These are phyloP conservation scores for Sclerurus mexicanus DNA, from an alignment of 2,113 vertebrate species.

Conservation along the genomic window DNA sequence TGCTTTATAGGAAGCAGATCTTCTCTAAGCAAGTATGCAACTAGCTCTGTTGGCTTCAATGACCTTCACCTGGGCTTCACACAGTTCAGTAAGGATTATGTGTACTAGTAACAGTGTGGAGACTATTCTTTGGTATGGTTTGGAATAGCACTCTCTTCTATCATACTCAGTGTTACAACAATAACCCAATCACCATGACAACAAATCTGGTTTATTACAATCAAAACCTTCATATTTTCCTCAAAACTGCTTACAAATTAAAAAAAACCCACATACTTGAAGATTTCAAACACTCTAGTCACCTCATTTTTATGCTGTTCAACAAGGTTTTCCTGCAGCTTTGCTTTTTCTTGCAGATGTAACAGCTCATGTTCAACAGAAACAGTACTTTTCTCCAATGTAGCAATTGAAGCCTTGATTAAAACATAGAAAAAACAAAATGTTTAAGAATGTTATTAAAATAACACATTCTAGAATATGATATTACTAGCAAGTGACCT, in stretches of 20 bases:
- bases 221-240: not conserved
- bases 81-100: not conserved
- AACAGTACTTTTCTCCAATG: constrained; percentile 68
- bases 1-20: not conserved
- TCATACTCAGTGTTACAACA: not conserved
- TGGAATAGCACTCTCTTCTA: not conserved
- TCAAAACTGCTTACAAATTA: not conserved
- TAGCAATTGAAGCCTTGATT: constrained; percentile 71
- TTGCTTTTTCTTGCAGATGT: constrained; percentile 71
- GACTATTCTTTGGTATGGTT: not conserved
- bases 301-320: constrained; percentile 79
- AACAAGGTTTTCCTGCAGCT: constrained; percentile 70
- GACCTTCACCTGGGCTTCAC: not conserved
- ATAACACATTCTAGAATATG: not conserved
- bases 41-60: not conserved
- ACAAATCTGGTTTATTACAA: not conserved
- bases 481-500: not conserved
- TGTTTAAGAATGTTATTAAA: not conserved
- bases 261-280: not conserved
- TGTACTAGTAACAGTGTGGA: not conserved
- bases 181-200: not conserved
- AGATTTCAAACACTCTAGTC: not conserved
- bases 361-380: constrained; percentile 72
- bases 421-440: not conserved
- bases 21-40: not conserved